These are phyloP conservation scores for Mesoligia furuncula DNA, from an alignment of 2,888 invertebrate genomes.

Conservation along the genomic window DNA sequence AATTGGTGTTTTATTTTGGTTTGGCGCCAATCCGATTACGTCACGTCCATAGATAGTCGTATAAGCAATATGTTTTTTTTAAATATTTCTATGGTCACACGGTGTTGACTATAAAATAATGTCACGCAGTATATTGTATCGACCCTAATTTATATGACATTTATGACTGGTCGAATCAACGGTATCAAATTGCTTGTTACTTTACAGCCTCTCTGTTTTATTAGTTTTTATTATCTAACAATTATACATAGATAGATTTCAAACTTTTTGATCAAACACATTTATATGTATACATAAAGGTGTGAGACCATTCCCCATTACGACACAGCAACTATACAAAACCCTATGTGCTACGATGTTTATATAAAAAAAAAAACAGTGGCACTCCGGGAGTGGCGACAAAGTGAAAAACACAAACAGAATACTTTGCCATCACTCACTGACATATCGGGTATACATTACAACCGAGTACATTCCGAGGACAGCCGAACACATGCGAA, in stretches of 20 bases:
- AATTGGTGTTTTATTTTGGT: constrained; percentile 23
- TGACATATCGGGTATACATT: too few relatives aligned
- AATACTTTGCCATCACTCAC: too few relatives aligned
- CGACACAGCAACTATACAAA: not conserved
- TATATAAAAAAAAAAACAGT: too few relatives aligned
- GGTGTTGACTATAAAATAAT: constrained; percentile 20
- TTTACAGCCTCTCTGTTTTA: constrained; percentile 14
- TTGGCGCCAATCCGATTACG: constrained; percentile 41
- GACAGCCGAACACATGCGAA: too few relatives aligned
- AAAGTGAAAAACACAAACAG: too few relatives aligned
- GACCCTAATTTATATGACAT: constrained; percentile 38
- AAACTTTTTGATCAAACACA: constrained; percentile 4
- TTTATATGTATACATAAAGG: not conserved
- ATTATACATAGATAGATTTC: not conserved
- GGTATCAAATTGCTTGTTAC: constrained; percentile 7
- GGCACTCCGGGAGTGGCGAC: too few relatives aligned
- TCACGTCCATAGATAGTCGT: not conserved
- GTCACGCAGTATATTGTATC: constrained; percentile 16
- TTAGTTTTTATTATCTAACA: not conserved
- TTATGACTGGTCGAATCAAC: constrained; percentile 26
- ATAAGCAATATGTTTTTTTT: not conserved
- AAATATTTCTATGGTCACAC: not conserved
- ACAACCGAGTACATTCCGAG: too few relatives aligned
- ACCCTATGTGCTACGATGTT: not conserved
- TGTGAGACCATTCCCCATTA: not conserved